Evolutionary conservation across 2,797 vertebrate species (phyloP).

Genomic region (Aphelocoma californica): DNA sequence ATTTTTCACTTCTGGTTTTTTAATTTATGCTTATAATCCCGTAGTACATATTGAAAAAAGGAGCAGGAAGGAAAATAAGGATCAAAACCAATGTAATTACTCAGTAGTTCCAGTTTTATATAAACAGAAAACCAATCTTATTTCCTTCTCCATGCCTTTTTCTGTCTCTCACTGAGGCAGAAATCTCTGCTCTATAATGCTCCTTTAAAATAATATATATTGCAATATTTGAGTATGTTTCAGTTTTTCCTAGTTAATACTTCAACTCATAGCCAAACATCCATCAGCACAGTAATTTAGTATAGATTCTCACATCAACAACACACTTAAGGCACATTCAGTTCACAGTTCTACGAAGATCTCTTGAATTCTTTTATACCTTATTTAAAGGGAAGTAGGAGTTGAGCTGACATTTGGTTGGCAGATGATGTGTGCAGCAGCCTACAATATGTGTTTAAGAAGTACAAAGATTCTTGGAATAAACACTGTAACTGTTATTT

Average conservation of each 20-base stretch:
- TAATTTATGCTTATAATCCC: not conserved
- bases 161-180: not conserved
- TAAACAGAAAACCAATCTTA: not conserved
- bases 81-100: not conserved
- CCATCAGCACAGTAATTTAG: not conserved
- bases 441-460: not conserved
- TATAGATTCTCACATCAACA: not conserved
- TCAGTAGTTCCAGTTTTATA: not conserved
- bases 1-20: not conserved
- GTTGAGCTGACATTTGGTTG: not conserved
- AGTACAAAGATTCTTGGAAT: slow-evolving; percentile 2
- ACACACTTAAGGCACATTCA: not conserved
- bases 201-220: not conserved
- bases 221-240: not conserved
- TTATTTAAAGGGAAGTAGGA: slow-evolving; percentile 3
- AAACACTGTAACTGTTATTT: slow-evolving; percentile 8
- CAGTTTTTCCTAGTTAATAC: not conserved
- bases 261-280: not conserved
- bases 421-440: not conserved
- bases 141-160: not conserved
- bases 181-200: not conserved
- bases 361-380: not conserved
- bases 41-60: not conserved
- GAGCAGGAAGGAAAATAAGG: not conserved
- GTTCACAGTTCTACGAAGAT: not conserved